A percentile compares a stretch with the other conserved stretches of the same genome.
Evolutionary conservation across 2,888 invertebrate species (phyloP).

Genomic region (Eristalinus aeneus): DNA sequence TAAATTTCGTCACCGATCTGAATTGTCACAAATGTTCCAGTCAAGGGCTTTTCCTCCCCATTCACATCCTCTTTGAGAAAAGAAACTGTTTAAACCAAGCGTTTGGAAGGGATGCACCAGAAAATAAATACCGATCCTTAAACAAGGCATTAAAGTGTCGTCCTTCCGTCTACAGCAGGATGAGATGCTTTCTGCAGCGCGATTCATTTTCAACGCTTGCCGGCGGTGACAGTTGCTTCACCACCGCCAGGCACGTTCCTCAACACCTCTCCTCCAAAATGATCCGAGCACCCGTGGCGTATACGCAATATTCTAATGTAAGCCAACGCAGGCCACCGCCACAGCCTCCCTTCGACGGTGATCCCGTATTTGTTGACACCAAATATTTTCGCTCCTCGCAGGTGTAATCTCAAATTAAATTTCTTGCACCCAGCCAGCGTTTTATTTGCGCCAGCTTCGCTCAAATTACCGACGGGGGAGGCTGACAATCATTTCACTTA

Average conservation of each 20-base stretch:
- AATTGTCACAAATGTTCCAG: conserved; percentile 31
- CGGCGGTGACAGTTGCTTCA: no score
- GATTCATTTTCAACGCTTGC: conserved; percentile 7
- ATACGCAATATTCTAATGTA: no score
- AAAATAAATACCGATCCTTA: conserved; percentile 34
- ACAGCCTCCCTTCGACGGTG: background rate
- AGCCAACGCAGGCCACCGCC: no score
- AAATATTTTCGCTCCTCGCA: conserved; percentile 45
- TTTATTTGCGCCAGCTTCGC: background rate
- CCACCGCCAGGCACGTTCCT: no score
- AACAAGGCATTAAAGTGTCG: conserved; percentile 58
- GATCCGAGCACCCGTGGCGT: no score
- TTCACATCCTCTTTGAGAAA: background rate
- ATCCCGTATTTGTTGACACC: conserved; percentile 38
- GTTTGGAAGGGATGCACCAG: conserved; percentile 13
- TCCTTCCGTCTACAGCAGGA: conserved; percentile 44
- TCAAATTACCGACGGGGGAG: background rate
- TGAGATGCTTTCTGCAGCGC: conserved; percentile 24
- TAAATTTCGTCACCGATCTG: conserved; percentile 42
- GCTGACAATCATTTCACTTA: conserved; percentile 6
- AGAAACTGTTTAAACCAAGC: conserved; percentile 36
- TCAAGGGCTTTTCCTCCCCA: conserved; percentile 16
- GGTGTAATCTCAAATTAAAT: conserved; percentile 49
- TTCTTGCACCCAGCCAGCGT: conserved; percentile 3
- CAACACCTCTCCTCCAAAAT: no score